Base-by-base conservation (phyloP, 2,888 invertebrate species). In the Parascotia fuliginaria region DNA sequence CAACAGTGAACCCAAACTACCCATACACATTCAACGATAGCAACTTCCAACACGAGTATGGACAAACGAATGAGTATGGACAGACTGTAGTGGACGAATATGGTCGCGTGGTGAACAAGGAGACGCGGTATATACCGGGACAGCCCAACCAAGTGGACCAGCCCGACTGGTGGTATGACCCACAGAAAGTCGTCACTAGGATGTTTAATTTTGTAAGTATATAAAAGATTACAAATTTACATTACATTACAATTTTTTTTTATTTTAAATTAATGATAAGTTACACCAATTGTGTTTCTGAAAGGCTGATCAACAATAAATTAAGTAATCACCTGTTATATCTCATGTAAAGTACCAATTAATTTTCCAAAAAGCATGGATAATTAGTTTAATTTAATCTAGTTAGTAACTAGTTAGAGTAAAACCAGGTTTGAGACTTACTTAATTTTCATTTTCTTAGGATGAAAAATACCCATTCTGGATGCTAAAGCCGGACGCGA, bases 401-500 rank as follows among this genome's bases (percentile, higher is more conserved):
- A n/a, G n/a, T n/a, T n/a, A n/a, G n/a, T n/a, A n/a, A n/a, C n/a
- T n/a, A n/a, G n/a, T n/a, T n/a, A n/a, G n/a, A n/a, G n/a, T n/a
- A n/a, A n/a, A n/a, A n/a, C n/a, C n/a, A n/a, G n/a, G n/a, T n/a
- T n/a, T n/a, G n/a, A n/a, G n/a, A 19, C 5, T 19, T 19, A 3
- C 19, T 19, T 19, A 19, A 19, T 19, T 19, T 19, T 5, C 19
- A 19, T 31, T 11, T 41, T 3, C 9, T 31, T 24, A 50, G 94
- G 94, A 96, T 61, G 97, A 97, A 76, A 93, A 95, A 55, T 95
- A 95, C 87, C 97, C 97, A 0, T 95, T 96, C 76, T 97, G 97
- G 97, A 94, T 96, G 80, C 93, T 92, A 40, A 93, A 94, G 61
- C 94, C 95, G 0, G 94, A 94, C 57, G 79, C 92, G 7, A 92